phyloP scores from a whole-genome alignment of 2,888 invertebrate genomes.

The Celastrina argiolus region DNA sequence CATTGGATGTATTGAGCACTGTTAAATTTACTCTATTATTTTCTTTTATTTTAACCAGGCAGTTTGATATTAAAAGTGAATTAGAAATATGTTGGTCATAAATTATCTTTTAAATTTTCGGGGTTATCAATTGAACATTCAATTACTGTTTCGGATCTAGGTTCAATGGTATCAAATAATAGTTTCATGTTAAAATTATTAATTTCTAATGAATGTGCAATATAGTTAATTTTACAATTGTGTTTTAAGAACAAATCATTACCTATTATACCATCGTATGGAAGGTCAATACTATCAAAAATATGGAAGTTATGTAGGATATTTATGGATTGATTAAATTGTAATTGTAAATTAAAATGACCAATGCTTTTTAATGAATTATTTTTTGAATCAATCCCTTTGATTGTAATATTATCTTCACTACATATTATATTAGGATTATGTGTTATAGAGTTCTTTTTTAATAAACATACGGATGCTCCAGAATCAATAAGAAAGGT shows the following conservation, averaged over 20 bases:
- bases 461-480: conserved; percentile 13
- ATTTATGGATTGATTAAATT: no score
- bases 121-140: no score
- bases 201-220: background rate
- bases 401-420: conserved; percentile 12
- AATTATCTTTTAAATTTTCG: no score
- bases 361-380: no score
- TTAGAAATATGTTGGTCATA: no score
- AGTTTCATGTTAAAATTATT: background rate
- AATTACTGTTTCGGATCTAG: no score
- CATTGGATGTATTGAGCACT: conserved; percentile 29
- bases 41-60: no score
- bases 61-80: no score
- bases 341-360: no score
- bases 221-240: conserved; percentile 7
- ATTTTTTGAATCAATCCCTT: no score
- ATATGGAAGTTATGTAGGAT: background rate
- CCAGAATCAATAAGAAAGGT: conserved; percentile 22
- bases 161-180: conserved; percentile 25
- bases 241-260: background rate
- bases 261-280: conserved; percentile 10
- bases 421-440: no score
- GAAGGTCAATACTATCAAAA: conserved; percentile 1
- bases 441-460: background rate
- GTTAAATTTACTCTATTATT: no score